phyloP scores from a whole-genome alignment of 2,113 vertebrate species.

The Pithys albifrons region DNA sequence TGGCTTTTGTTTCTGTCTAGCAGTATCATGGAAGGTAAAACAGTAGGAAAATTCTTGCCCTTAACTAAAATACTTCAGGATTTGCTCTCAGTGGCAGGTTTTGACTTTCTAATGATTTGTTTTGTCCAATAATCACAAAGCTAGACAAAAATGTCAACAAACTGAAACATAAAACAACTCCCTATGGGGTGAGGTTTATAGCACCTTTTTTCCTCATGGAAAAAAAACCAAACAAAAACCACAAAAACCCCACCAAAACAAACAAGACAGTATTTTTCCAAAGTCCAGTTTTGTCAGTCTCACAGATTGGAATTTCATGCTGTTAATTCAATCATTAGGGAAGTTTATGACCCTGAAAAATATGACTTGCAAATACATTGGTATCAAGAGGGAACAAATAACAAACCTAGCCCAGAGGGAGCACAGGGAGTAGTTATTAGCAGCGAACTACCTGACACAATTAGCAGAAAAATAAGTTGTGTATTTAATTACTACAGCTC shows the following conservation, averaged over 20 bases:
- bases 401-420: background rate
- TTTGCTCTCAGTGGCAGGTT: background rate
- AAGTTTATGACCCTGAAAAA: conserved; percentile 27
- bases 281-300: background rate
- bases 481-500: background rate
- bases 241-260: too few relatives aligned
- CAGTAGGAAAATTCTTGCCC: background rate
- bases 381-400: background rate
- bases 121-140: background rate
- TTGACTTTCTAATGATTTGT: background rate
- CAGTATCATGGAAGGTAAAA: background rate
- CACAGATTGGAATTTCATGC: background rate
- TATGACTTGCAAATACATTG: conserved; percentile 4
- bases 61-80: background rate
- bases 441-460: background rate
- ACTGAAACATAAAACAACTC: background rate
- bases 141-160: background rate
- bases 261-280: background rate
- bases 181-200: background rate
- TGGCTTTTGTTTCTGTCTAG: background rate
- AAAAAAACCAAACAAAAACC: background rate
- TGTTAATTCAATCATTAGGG: conserved; percentile 5
- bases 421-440: background rate
- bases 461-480: background rate
- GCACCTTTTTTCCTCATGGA: background rate